Evolutionary conservation across 2,113 vertebrate species (phyloP).

Genomic region (Gymnogyps californianus): DNA sequence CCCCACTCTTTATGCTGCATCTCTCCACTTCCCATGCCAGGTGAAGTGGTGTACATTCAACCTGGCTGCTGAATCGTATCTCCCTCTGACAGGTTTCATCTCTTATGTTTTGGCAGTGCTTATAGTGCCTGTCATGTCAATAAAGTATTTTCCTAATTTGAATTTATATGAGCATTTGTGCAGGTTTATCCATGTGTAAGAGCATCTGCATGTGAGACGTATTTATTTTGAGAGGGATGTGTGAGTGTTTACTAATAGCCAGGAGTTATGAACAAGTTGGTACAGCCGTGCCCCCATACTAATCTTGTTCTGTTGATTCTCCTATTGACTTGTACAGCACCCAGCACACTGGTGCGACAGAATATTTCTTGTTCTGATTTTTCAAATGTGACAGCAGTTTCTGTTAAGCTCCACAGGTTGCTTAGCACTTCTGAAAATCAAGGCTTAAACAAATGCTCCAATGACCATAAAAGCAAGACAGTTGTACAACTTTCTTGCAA

Average conservation of each 20-base stretch:
- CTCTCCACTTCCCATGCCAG: not conserved
- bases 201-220: not conserved
- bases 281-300: not conserved
- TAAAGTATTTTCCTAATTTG: not conserved
- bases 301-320: not conserved
- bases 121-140: not conserved
- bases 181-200: not conserved
- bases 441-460: not conserved
- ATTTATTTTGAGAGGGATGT: not conserved
- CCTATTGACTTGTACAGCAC: not conserved
- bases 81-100: slow-evolving; percentile 22
- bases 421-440: not conserved
- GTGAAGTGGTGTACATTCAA: not conserved
- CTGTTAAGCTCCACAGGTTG: not conserved
- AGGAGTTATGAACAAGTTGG: not conserved
- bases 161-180: slow-evolving; percentile 21
- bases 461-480: not conserved
- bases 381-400: not conserved
- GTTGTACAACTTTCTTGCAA: not conserved
- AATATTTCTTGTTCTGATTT: not conserved
- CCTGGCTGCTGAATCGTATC: not conserved
- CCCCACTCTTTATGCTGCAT: not conserved
- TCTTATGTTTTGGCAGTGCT: not conserved
- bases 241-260: not conserved
- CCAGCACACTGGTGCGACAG: not conserved